Evolutionary conservation across 2,888 invertebrate species (phyloP).

Genomic region (Noctua pronuba): DNA sequence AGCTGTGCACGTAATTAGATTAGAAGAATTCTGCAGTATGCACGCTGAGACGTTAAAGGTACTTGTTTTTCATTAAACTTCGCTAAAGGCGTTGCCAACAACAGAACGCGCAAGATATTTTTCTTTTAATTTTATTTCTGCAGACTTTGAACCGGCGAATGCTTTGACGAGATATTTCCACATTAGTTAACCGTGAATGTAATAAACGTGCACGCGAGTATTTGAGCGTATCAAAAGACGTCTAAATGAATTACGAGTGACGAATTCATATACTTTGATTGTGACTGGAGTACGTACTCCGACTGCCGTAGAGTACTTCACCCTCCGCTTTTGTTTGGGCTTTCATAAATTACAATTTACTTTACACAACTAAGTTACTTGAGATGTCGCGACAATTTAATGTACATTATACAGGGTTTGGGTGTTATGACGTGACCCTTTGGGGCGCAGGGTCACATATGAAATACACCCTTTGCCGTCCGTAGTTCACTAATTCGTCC

Average conservation of each 20-base stretch:
- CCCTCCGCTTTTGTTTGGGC: conserved; percentile 41
- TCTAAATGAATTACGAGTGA: conserved; percentile 33
- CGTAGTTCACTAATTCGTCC: conserved; percentile 66
- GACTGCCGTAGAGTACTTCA: conserved; percentile 10
- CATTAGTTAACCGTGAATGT: conserved; percentile 37
- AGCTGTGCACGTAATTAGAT: conserved; percentile 79
- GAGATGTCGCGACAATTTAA: conserved; percentile 69
- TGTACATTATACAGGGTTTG: conserved; percentile 67
- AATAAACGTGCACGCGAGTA: conserved; percentile 20
- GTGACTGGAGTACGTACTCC: conserved; percentile 13
- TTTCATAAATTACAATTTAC: conserved; percentile 64
- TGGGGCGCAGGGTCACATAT: conserved; percentile 67
- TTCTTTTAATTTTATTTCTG: conserved; percentile 71
- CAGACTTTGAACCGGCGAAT: conserved; percentile 31
- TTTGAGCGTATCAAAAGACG: conserved; percentile 33
- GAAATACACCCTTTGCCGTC: conserved; percentile 56
- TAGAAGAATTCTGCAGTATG: conserved; percentile 75
- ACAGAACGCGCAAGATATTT: conserved; percentile 68
- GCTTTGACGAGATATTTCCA: conserved; percentile 53
- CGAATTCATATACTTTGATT: conserved; percentile 41
- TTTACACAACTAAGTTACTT: conserved; percentile 66
- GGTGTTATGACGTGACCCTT: conserved; percentile 68
- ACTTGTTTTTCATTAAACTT: conserved; percentile 80
- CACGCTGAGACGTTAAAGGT: conserved; percentile 73
- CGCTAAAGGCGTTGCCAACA: conserved; percentile 74